These are phyloP conservation scores for Byasa hedistus DNA, from an alignment of 2,888 invertebrate species.

Conservation along the genomic window DNA sequence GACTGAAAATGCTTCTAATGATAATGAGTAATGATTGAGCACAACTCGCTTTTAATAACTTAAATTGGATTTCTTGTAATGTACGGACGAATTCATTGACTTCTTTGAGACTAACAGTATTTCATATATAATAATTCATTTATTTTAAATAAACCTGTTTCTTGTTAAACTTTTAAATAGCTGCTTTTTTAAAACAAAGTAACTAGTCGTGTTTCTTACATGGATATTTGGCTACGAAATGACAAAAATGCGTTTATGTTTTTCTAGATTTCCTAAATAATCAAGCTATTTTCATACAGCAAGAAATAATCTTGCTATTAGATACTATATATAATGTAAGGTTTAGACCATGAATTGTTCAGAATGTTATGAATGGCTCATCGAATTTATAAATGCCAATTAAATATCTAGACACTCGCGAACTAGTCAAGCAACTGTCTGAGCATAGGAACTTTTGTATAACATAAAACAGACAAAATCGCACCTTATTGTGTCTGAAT, in stretches of 20 bases:
- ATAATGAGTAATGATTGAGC: constrained; percentile 35
- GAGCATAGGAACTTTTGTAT: not conserved
- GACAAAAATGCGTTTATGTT: not conserved
- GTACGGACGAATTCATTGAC: constrained; percentile 9
- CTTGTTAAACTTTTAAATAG: no score
- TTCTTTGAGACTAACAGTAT: no score
- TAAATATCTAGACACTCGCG: constrained; percentile 28
- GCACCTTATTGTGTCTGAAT: not conserved
- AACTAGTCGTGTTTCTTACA: no score
- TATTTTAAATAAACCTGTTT: no score
- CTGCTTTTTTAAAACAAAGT: no score
- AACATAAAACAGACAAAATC: not conserved
- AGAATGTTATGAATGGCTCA: constrained; percentile 19
- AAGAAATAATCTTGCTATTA: not conserved
- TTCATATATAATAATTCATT: no score
- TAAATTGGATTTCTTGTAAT: constrained; percentile 16
- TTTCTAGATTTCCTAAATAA: not conserved
- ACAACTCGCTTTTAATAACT: constrained; percentile 37
- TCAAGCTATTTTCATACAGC: not conserved
- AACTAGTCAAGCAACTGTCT: constrained; percentile 28
- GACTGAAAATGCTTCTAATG: constrained; percentile 38
- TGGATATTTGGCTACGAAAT: no score
- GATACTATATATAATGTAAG: constrained; percentile 1
- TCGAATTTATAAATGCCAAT: constrained; percentile 27
- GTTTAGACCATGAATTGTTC: constrained; percentile 17